Conservation (phyloP, 2,888 invertebrate genomes). For the Osmoderma eremita region DNA sequence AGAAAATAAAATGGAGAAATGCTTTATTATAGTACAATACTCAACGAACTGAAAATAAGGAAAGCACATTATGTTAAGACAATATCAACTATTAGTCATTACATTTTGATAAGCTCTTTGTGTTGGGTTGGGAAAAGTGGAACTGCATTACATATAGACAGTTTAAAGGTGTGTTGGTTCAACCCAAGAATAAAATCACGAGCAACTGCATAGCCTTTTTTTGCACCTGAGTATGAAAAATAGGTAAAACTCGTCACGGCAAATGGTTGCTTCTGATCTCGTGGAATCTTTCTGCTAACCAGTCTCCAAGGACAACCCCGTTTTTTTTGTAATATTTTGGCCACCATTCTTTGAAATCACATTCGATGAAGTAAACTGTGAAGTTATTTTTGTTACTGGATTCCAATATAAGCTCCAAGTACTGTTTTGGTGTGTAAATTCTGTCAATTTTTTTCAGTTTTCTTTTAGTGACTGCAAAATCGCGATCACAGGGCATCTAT, state of each 20-base stretch:
- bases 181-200: too few relatives aligned
- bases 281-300: conserved; percentile 7
- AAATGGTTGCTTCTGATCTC: conserved; percentile 1
- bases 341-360: neutral
- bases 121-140: neutral
- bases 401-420: neutral
- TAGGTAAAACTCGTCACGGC: conserved; percentile 1
- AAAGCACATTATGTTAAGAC: neutral
- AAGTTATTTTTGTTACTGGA: neutral
- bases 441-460: neutral
- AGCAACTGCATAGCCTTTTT: neutral
- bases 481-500: neutral
- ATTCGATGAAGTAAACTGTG: neutral
- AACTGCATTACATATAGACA: neutral
- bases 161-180: neutral
- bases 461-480: neutral
- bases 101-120: neutral
- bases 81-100: neutral
- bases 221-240: neutral
- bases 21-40: conserved; percentile 2
- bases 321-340: too few relatives aligned
- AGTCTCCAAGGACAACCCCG: neutral
- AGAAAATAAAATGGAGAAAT: too few relatives aligned
- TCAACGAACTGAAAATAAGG: neutral
- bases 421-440: neutral